phyloP scores from a whole-genome alignment of 2,113 vertebrate genomes.

The Acrocephalus kingi region DNA sequence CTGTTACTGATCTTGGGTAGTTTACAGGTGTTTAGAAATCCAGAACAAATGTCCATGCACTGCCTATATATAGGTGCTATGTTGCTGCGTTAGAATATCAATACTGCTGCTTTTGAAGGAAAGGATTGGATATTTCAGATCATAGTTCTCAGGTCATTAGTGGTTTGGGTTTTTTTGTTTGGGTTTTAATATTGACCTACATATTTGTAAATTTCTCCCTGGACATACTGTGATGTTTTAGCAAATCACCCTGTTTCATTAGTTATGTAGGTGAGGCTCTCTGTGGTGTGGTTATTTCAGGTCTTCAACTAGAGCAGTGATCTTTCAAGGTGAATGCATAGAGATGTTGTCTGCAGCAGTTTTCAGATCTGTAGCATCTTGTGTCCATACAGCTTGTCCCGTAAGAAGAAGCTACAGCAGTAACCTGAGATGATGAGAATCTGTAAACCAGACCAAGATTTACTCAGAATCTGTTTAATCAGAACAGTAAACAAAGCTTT shows the following conservation, averaged over 20 bases:
- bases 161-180: not conserved
- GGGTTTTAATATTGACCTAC: not conserved
- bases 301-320: not conserved
- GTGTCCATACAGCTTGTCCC: not conserved
- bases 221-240: not conserved
- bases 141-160: not conserved
- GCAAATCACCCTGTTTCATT: not conserved
- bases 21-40: not conserved
- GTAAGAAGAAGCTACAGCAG: not conserved
- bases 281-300: not conserved
- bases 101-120: not conserved
- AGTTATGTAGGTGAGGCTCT: not conserved
- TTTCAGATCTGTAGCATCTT: not conserved
- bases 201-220: not conserved
- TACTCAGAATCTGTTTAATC: not conserved
- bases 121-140: not conserved
- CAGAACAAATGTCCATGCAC: accelerated
- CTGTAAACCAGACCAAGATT: not conserved
- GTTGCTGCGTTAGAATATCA: not conserved
- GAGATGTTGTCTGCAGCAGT: not conserved
- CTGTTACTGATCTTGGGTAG: not conserved
- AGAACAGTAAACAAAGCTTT: not conserved
- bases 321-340: not conserved
- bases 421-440: not conserved
- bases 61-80: not conserved